Evolutionary conservation across 2,888 invertebrate species (phyloP).

Genomic region (Chalcis sispes): DNA sequence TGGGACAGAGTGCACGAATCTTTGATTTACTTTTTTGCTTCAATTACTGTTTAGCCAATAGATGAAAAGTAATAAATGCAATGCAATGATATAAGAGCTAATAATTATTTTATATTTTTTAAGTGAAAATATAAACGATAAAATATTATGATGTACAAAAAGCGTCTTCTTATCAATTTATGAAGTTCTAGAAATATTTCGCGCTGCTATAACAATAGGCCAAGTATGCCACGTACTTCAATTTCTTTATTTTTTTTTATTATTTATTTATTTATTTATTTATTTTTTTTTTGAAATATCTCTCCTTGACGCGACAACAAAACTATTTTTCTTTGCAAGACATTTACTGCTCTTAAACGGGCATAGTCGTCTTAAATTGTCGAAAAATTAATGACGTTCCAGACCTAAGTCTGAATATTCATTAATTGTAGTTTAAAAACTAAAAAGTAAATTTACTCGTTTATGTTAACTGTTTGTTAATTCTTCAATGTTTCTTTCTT

Average conservation of each 20-base stretch:
- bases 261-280: background rate
- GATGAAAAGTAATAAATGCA: conserved; percentile 54
- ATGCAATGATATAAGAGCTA: conserved; percentile 47
- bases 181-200: conserved; percentile 53
- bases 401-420: conserved; percentile 57
- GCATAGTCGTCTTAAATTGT: conserved; percentile 56
- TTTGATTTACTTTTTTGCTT: conserved; percentile 4
- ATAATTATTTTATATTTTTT: conserved; percentile 46
- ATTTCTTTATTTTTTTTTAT: conserved; percentile 38
- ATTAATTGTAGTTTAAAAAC: conserved; percentile 52
- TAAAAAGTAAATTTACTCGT: conserved; percentile 56
- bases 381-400: conserved; percentile 58
- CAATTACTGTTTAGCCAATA: conserved; percentile 29
- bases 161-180: conserved; percentile 43
- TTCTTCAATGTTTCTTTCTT: conserved; percentile 44
- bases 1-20: conserved; percentile 44
- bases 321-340: conserved; percentile 59
- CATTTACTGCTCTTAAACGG: conserved; percentile 59
- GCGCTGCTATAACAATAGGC: conserved; percentile 50
- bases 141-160: conserved; percentile 47
- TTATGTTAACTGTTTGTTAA: conserved; percentile 42
- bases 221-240: conserved; percentile 53
- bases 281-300: conserved; percentile 49
- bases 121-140: conserved; percentile 48
- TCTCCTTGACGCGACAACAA: conserved; percentile 57